phyloP scores from a whole-genome alignment of 2,888 invertebrate genomes.

The Caenorhabditis sp. region DNA sequence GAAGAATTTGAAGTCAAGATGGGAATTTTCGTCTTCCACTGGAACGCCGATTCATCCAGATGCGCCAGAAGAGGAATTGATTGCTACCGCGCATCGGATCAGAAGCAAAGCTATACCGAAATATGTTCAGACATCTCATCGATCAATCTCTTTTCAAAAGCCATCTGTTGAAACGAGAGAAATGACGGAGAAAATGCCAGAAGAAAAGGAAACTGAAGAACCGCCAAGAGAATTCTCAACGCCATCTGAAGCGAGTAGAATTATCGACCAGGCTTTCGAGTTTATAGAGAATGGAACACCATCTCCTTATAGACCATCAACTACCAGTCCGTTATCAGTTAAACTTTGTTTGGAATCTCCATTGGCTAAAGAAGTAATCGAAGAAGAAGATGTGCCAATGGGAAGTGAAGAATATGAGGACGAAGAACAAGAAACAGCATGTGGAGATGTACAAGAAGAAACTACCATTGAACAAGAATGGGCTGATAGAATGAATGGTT shows the following conservation, averaged over 20 bases:
- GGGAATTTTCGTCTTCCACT: constrained; percentile 60
- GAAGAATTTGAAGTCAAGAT: constrained; percentile 48
- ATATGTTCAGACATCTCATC: neutral
- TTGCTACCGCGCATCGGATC: constrained; percentile 47
- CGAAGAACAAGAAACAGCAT: constrained; percentile 1
- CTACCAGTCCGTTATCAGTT: constrained; percentile 10
- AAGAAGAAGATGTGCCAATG: constrained; percentile 23
- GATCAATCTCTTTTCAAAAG: constrained; percentile 7
- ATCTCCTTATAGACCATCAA: constrained; percentile 14
- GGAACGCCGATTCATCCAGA: constrained; percentile 65
- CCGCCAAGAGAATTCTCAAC: constrained; percentile 1
- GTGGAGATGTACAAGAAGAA: constrained; percentile 5
- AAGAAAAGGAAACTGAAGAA: neutral
- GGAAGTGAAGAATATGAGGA: constrained; percentile 10
- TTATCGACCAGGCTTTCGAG: constrained; percentile 54
- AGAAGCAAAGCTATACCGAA: no score
- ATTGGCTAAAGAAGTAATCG: constrained; percentile 7
- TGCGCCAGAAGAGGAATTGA: constrained; percentile 49
- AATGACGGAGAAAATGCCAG: neutral
- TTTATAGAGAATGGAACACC: constrained; percentile 47
- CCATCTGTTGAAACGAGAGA: neutral
- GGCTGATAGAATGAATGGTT: neutral
- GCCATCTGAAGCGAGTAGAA: constrained; percentile 33
- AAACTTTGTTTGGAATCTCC: neutral
- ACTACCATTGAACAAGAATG: neutral